Evolutionary conservation across 2,113 vertebrate genomes (phyloP).

Genomic region (Lota lota): DNA sequence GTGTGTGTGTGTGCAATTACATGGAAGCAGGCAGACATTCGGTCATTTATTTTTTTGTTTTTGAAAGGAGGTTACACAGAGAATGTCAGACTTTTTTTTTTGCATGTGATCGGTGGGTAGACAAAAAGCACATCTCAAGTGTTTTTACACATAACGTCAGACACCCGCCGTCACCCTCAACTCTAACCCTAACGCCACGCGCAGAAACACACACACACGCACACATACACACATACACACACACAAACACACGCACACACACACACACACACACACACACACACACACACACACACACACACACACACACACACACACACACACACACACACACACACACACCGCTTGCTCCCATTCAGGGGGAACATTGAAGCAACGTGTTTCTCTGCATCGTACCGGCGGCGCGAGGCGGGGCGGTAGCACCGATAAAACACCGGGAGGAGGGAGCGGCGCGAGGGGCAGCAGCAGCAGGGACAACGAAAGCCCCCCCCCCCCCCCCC

Average conservation of each 20-base stretch:
- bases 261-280: neutral
- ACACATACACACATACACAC: neutral
- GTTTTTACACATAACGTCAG: too few species aligned
- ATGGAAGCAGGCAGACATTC: too few species aligned
- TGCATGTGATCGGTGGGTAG: too few species aligned
- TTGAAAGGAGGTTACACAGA: too few species aligned
- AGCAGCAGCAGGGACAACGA: neutral
- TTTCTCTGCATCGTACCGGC: conserved; percentile 48
- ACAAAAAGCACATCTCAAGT: too few species aligned
- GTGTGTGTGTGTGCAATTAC: neutral
- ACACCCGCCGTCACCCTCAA: too few species aligned
- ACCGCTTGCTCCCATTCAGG: neutral
- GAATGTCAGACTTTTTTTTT: too few species aligned
- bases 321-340: neutral
- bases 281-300: neutral
- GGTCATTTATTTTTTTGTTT: too few species aligned
- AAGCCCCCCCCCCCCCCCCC: too few species aligned
- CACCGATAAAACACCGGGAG: conserved; percentile 11
- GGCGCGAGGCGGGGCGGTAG: conserved; percentile 34
- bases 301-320: neutral
- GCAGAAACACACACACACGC: neutral
- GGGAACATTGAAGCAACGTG: conserved; percentile 1
- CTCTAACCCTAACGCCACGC: too few species aligned
- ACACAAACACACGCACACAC: neutral
- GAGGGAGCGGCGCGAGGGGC: neutral